Percentiles rank a stretch among this genome's conserved stretches.
Evolutionary conservation across 2,113 vertebrate species (phyloP).

Genomic region (Cygnus buccinator): DNA sequence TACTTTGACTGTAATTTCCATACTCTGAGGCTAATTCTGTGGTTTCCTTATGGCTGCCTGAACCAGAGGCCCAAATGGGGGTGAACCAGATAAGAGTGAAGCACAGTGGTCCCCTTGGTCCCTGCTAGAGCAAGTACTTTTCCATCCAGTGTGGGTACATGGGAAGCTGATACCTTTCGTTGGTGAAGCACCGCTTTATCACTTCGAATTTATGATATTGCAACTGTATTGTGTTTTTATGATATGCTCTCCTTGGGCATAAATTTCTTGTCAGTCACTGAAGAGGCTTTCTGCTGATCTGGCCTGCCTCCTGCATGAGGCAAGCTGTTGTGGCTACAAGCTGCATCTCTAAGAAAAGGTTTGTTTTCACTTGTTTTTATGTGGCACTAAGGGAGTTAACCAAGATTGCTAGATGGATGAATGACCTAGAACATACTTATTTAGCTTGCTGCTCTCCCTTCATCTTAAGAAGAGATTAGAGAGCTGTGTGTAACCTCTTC

Average conservation of each 20-base stretch:
- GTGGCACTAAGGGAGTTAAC: not conserved
- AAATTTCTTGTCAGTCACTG: not conserved
- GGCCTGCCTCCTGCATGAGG: not conserved
- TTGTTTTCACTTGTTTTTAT: not conserved
- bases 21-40: not conserved
- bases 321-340: not conserved
- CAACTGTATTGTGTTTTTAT: not conserved
- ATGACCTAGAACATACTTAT: not conserved
- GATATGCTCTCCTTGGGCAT: not conserved
- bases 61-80: not conserved
- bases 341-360: not conserved
- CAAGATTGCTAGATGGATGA: not conserved
- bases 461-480: not conserved
- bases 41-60: not conserved
- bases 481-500: accelerated
- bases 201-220: not conserved
- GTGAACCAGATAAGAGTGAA: not conserved
- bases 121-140: not conserved
- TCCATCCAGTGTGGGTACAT: accelerated
- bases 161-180: accelerated
- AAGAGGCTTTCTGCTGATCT: not conserved
- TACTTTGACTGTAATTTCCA: not conserved
- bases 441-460: not conserved
- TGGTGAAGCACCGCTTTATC: not conserved
- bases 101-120: not conserved